A percentile compares a stretch with the other conserved stretches of the same genome.
phyloP scores from a whole-genome alignment of 1,140 invertebrate genomes.

The Tetragnatha versicolor region DNA sequence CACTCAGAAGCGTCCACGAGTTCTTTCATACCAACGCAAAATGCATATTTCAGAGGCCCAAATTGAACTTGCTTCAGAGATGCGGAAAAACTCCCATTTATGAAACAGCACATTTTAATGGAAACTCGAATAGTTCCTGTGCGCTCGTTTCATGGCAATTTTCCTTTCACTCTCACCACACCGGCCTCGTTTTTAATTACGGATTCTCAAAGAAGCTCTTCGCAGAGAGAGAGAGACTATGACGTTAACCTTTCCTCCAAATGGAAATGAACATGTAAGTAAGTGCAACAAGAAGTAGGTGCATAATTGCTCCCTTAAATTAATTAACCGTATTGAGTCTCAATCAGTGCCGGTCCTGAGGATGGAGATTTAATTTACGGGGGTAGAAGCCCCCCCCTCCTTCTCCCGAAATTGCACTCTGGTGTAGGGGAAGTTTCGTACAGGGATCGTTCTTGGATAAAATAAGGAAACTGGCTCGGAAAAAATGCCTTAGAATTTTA shows the following conservation, averaged over 20 bases:
- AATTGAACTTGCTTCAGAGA: too few species aligned
- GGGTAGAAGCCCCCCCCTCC: neutral
- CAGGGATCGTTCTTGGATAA: neutral
- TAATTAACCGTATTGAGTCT: conserved; percentile 37
- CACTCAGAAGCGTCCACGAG: too few species aligned
- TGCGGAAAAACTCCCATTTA: too few species aligned
- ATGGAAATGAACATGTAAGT: conserved; percentile 22
- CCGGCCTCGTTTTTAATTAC: conserved; percentile 3
- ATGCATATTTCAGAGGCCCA: too few species aligned
- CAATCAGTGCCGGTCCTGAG: conserved; percentile 16
- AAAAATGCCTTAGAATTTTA: conserved; percentile 2
- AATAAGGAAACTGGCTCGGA: neutral
- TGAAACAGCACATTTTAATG: too few species aligned
- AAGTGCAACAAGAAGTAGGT: neutral
- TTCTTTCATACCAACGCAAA: too few species aligned
- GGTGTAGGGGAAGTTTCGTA: too few species aligned
- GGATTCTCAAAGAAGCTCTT: neutral
- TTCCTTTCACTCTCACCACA: too few species aligned
- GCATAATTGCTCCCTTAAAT: conserved; percentile 43
- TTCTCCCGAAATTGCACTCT: neutral
- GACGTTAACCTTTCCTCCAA: neutral
- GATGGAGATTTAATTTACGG: conserved; percentile 24
- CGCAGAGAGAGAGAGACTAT: neutral
- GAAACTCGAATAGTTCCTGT: too few species aligned
- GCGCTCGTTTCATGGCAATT: too few species aligned